Evolutionary conservation across 1,140 invertebrate genomes (phyloP).

Genomic region (Trichomalopsis sarcophagae): DNA sequence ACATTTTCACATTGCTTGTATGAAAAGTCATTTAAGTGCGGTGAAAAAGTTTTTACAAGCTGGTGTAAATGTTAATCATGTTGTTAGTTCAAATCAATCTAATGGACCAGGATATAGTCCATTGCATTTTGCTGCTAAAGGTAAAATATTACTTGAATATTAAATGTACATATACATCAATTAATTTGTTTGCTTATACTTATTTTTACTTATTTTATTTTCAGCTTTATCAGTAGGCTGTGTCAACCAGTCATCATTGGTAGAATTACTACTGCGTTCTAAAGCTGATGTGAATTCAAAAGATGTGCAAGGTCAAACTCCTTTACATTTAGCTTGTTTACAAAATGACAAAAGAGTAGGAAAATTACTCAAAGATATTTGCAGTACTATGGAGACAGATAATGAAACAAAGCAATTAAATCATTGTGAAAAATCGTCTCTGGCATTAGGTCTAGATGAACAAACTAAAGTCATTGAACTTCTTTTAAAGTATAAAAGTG

Average conservation of each 20-base stretch:
- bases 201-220: slow-evolving; percentile 9
- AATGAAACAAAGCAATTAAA: not conserved
- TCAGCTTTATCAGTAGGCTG: slow-evolving; percentile 7
- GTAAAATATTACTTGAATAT: not conserved
- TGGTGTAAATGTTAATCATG: slow-evolving; percentile 25
- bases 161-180: not conserved
- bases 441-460: slow-evolving; percentile 18
- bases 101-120: slow-evolving; percentile 38
- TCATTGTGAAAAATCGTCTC: not conserved
- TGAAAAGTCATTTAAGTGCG: slow-evolving; percentile 31
- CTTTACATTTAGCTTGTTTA: slow-evolving; percentile 45
- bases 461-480: slow-evolving; percentile 32
- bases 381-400: not conserved
- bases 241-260: not conserved
- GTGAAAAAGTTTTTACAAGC: slow-evolving; percentile 25
- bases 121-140: slow-evolving; percentile 46
- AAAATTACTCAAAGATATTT: slow-evolving; percentile 22
- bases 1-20: slow-evolving; percentile 47
- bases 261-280: slow-evolving; percentile 25
- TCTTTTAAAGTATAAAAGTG: slow-evolving; percentile 33
- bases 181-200: not conserved
- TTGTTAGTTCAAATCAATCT: slow-evolving; percentile 5
- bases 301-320: slow-evolving; percentile 20
- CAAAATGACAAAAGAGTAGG: slow-evolving; percentile 29
- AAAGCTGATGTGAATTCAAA: slow-evolving; percentile 25